Base-by-base conservation (phyloP, 2,888 invertebrate genomes). In the Meandrusa payeni region DNA sequence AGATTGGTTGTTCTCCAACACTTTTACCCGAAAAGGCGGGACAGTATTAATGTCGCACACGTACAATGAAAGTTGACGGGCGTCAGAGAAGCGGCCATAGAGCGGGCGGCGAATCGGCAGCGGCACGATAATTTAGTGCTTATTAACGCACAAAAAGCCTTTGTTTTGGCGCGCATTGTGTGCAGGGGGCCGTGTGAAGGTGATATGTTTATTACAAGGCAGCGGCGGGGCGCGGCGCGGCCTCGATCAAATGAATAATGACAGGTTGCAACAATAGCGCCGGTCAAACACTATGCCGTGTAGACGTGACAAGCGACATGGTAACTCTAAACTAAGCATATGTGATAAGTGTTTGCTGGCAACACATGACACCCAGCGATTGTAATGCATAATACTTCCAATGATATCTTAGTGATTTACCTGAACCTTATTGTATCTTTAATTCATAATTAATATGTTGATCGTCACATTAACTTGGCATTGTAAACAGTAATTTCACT, bases 191-290 rank as follows among this genome's bases (percentile, higher is more conserved):
- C 64, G 75, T 64, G 72, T 71, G 74, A 76, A 70, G 71, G 62
- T 69, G 77, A 77, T 78, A 76, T 69, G 74, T 72, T 72, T 75
- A 76, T 78, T 77, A 74, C 59, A 67, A 59, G 69, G 59, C 58
- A 51, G 51, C 50, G 56, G 59, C 39, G 55, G 36, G 51, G 51
- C 52, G 57, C 44, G 52, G 54, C 51, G 55, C 50, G 43, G 39
- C 51, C 33, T 23, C 46, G 38, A 47, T 49, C 47, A 40, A 38
- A 48, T 44, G 29, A 22, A 34, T 53, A 59, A 54, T 57, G 53
- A 59, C 52, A 46, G 53, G 48, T 41, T 38, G 46, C 47, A 37
- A 41, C 36, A 27, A 42, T 47, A 42, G 29, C 17, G 22, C 15
- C 13, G 22, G 10, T 9, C 37, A 20, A 12, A 32, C 6, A 13